A percentile compares a stretch with the other conserved stretches of the same genome.
phyloP scores from a whole-genome alignment of 2,113 vertebrate species.

The Pavo muticus region DNA sequence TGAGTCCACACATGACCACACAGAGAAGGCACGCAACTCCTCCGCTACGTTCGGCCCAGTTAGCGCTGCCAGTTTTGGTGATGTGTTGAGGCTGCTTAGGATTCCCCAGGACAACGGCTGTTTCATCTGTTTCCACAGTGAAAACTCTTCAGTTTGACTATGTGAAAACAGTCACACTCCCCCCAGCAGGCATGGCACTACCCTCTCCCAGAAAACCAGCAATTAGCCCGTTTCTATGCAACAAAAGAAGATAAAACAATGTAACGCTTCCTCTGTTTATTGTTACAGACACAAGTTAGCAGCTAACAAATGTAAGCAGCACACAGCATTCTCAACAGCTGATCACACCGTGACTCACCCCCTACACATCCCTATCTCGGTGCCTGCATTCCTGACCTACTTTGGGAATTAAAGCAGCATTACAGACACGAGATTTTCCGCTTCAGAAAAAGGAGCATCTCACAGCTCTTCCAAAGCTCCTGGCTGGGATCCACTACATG shows the following conservation, averaged over 20 bases:
- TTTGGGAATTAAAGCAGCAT: conserved; percentile 18
- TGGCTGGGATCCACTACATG: neutral
- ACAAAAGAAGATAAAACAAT: neutral
- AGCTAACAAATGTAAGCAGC: neutral
- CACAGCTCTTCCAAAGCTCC: neutral
- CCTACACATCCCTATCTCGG: neutral
- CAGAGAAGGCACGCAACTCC: accelerated
- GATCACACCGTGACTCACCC: neutral
- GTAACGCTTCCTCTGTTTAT: neutral
- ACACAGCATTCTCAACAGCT: conserved; percentile 18
- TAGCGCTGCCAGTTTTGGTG: neutral
- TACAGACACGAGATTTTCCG: neutral
- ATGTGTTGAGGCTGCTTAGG: neutral
- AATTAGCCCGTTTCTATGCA: neutral
- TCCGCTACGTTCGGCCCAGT: accelerated
- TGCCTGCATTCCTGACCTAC: conserved; percentile 40
- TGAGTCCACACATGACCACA: accelerated
- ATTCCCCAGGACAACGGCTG: neutral
- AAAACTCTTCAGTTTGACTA: neutral
- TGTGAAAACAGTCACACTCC: accelerated
- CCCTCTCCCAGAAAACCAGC: neutral
- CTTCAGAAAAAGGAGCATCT: neutral
- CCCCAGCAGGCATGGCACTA: neutral
- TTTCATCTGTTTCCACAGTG: neutral
- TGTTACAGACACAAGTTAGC: neutral